Conservation (phyloP, 2,888 invertebrate species). For the Drosophila greeni region DNA sequence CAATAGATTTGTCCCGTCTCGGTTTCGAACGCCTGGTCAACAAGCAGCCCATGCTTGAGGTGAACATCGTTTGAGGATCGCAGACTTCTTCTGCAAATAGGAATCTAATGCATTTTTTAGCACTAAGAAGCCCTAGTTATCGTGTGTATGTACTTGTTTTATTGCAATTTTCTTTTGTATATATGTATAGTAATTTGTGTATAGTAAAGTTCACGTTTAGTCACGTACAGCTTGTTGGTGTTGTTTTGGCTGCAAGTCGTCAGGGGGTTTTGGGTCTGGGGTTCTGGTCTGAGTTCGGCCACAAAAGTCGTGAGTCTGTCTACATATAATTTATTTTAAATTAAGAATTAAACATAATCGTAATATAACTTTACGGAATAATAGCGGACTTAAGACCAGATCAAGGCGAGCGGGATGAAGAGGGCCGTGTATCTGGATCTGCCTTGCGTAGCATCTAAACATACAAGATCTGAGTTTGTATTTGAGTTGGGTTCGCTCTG, state of each 20-base stretch:
- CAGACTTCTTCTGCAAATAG: not conserved
- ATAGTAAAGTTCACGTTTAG: constrained; percentile 58
- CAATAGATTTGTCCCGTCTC: constrained; percentile 89
- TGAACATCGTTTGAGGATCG: constrained; percentile 79
- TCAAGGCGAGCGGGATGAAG: constrained; percentile 14
- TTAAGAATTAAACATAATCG: constrained; percentile 66
- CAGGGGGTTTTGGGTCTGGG: constrained; percentile 19
- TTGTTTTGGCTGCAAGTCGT: constrained; percentile 30
- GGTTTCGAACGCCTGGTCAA: constrained; percentile 87
- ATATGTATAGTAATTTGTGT: constrained; percentile 40
- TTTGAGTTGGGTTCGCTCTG: constrained; percentile 22
- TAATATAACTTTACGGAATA: constrained; percentile 64
- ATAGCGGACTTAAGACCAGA: constrained; percentile 37
- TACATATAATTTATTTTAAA: constrained; percentile 72
- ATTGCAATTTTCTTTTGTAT: constrained; percentile 58
- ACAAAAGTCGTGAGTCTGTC: constrained; percentile 48
- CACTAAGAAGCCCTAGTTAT: not conserved
- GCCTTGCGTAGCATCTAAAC: constrained; percentile 44
- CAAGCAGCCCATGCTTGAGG: constrained; percentile 82
- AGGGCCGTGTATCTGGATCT: constrained; percentile 26
- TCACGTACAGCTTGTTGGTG: constrained; percentile 51
- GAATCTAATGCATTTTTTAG: not conserved
- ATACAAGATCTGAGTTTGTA: constrained; percentile 45
- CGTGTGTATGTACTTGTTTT: constrained; percentile 57
- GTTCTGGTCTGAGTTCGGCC: constrained; percentile 16